Evolutionary conservation across 1,140 invertebrate genomes (phyloP).

Genomic region (Drosophila trapezifrons): DNA sequence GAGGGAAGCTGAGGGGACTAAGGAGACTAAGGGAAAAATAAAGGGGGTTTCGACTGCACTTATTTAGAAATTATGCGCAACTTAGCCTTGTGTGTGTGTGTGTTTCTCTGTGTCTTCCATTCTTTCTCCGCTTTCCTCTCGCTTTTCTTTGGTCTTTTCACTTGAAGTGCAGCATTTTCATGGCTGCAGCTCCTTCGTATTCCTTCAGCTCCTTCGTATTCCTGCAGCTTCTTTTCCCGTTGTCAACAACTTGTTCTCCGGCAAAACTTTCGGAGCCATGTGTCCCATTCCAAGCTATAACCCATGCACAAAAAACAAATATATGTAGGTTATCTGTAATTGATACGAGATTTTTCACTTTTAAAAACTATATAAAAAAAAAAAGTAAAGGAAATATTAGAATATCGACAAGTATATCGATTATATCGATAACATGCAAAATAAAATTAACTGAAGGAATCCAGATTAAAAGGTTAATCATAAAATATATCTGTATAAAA

Average conservation of each 20-base stretch:
- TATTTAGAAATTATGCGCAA: slow-evolving; percentile 79
- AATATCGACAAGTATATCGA: neutral
- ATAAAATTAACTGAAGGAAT: no score
- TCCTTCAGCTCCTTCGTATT: slow-evolving; percentile 28
- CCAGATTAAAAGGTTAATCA: no score
- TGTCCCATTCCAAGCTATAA: slow-evolving; percentile 2
- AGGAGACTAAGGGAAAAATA: neutral
- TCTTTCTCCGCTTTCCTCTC: neutral
- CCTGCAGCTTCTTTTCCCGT: slow-evolving; percentile 46
- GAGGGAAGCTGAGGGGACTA: neutral
- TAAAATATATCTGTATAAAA: no score
- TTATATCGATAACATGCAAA: neutral
- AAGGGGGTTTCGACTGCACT: slow-evolving; percentile 32
- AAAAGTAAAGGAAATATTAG: neutral
- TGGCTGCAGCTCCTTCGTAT: slow-evolving; percentile 9
- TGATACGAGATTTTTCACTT: neutral
- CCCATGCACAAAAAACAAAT: neutral
- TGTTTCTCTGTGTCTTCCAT: slow-evolving; percentile 3
- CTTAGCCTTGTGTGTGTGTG: slow-evolving; percentile 33
- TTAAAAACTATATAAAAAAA: neutral
- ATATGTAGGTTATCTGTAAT: neutral
- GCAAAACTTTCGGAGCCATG: slow-evolving; percentile 23
- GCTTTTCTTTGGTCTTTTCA: slow-evolving; percentile 8
- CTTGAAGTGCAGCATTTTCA: slow-evolving; percentile 20
- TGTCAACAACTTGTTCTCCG: slow-evolving; percentile 67